phyloP scores from a whole-genome alignment of 2,888 invertebrate genomes.

The Myathropa florea region DNA sequence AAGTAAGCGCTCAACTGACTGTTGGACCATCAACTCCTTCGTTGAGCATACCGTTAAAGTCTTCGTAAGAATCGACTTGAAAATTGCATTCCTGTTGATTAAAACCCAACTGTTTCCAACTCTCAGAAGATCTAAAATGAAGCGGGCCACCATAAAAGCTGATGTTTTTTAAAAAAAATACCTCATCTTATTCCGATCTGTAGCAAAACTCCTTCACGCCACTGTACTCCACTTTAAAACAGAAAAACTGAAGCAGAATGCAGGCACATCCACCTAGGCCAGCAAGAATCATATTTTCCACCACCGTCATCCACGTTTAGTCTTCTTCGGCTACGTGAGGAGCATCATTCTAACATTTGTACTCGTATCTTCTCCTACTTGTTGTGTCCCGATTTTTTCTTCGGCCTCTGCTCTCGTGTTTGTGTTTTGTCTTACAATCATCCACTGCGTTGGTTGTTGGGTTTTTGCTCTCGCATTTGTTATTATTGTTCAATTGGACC shows the following conservation, averaged over 20 bases:
- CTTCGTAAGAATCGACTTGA: too few relatives aligned
- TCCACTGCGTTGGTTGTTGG: neutral
- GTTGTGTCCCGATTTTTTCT: neutral
- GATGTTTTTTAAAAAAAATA: too few relatives aligned
- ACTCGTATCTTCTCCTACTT: neutral
- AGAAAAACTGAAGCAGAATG: neutral
- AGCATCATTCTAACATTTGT: slow-evolving; percentile 33
- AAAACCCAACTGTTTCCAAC: too few relatives aligned
- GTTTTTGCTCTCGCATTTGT: slow-evolving; percentile 15
- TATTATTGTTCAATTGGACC: slow-evolving; percentile 42
- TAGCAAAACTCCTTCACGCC: neutral
- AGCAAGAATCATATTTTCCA: slow-evolving; percentile 18
- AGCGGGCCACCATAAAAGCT: too few relatives aligned
- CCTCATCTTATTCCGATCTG: too few relatives aligned
- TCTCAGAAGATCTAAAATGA: too few relatives aligned
- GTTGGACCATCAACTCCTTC: too few relatives aligned
- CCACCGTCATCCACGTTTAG: neutral
- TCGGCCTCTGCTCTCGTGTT: neutral
- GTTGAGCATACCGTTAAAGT: too few relatives aligned
- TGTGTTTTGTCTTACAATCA: slow-evolving; percentile 9
- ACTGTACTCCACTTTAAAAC: slow-evolving; percentile 9
- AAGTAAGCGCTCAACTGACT: too few relatives aligned
- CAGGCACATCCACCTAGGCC: neutral
- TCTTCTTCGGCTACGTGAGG: slow-evolving; percentile 1
- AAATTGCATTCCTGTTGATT: too few relatives aligned